Percentiles rank a stretch among this genome's conserved stretches.
Conservation (phyloP, 2,888 invertebrate species). For the Drosophila tanythrix region DNA sequence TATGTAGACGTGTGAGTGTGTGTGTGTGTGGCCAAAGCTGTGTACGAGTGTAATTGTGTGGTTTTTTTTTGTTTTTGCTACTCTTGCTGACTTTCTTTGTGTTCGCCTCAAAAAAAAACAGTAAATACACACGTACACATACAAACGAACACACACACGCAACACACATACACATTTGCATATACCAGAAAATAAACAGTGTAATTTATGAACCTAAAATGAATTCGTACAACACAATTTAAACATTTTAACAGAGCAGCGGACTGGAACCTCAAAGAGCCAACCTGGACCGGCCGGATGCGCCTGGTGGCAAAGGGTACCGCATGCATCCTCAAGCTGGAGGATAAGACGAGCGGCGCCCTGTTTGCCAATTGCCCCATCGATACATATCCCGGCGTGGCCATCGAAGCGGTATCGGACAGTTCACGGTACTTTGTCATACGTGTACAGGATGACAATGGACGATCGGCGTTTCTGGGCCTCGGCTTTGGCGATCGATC, state of each 20-base stretch:
- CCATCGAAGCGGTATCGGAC: constrained; percentile 97
- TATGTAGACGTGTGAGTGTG: constrained; percentile 2
- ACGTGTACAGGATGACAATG: constrained; percentile 96
- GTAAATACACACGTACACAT: constrained; percentile 12
- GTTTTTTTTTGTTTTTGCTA: constrained; percentile 49
- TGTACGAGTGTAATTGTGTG: constrained; percentile 42
- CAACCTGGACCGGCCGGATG: constrained; percentile 99
- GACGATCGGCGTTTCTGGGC: constrained; percentile 96
- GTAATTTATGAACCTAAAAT: constrained; percentile 21
- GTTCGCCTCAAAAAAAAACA: constrained; percentile 30
- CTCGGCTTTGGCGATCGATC: constrained; percentile 98
- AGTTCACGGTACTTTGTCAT: constrained; percentile 99
- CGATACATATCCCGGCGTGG: constrained; percentile 96
- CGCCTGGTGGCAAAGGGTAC: constrained; percentile 95
- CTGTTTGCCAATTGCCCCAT: constrained; percentile 98
- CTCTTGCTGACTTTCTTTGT: constrained; percentile 52
- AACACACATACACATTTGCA: constrained; percentile 2
- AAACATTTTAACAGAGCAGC: constrained; percentile 90
- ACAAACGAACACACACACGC: not conserved
- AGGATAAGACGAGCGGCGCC: constrained; percentile 97
- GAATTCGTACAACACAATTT: not conserved
- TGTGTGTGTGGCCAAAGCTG: constrained; percentile 9
- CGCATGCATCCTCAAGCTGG: constrained; percentile 94
- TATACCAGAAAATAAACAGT: constrained; percentile 6
- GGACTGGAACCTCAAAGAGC: constrained; percentile 99